Percentiles rank a stretch among this genome's conserved stretches.
phyloP scores from a whole-genome alignment of 1,140 invertebrate genomes.

The Venturia canescens region DNA sequence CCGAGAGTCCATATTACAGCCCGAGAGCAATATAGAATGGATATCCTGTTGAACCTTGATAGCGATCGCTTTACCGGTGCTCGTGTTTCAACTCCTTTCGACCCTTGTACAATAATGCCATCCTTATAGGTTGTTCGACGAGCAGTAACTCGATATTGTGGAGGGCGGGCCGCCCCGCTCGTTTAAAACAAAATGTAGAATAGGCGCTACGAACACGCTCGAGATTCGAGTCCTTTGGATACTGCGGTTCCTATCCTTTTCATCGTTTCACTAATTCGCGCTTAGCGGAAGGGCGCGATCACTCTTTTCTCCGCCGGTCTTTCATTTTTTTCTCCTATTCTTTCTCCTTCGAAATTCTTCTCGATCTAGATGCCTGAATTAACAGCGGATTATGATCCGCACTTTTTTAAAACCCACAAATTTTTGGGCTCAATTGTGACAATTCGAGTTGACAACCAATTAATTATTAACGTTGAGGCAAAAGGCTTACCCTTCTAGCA shows the following conservation, averaged over 20 bases:
- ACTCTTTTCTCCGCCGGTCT: neutral
- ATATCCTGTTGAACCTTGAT: constrained; percentile 39
- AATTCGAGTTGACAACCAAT: too few relatives aligned
- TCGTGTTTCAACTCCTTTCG: constrained; percentile 28
- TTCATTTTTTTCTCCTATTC: neutral
- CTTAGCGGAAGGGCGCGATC: constrained; percentile 29
- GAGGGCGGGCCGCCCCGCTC: constrained; percentile 29
- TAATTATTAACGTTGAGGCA: too few relatives aligned
- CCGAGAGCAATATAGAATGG: constrained; percentile 17
- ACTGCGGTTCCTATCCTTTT: constrained; percentile 14
- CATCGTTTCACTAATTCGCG: neutral
- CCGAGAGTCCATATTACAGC: neutral
- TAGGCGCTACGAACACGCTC: constrained; percentile 19
- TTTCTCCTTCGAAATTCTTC: neutral
- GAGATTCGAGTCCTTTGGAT: constrained; percentile 6
- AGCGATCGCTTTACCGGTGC: constrained; percentile 11
- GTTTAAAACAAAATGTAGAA: constrained; percentile 31
- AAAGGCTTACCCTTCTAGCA: too few relatives aligned
- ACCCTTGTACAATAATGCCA: constrained; percentile 30
- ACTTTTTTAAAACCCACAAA: too few relatives aligned
- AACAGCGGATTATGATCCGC: too few relatives aligned
- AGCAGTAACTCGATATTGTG: constrained; percentile 36
- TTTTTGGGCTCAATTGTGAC: too few relatives aligned
- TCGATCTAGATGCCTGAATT: too few relatives aligned
- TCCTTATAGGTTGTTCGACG: constrained; percentile 8